Evolutionary conservation across 53 echinoderm and acorn worm genomes (phyloP), one percentile per base, ranked within the genome.

Genomic region (Hippasteria phrygiana): DNA sequence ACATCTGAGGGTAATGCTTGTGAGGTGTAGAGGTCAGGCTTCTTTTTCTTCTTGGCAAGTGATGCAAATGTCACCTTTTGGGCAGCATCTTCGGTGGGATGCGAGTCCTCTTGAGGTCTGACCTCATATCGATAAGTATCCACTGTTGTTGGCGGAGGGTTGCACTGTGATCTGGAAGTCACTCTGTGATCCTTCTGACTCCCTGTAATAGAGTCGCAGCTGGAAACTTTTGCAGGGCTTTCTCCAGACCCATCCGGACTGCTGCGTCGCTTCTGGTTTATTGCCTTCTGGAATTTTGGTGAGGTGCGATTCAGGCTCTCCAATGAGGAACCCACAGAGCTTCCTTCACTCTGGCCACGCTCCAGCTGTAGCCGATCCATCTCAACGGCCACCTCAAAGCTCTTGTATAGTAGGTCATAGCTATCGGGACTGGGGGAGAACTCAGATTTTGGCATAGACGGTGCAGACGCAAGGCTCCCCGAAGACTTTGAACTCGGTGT

Each of bases 341-440:
- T 83, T 69, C 78, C 87, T 26, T 85, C 87, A 32, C 76, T 86
- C 55, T 78, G 91, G 45, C 93, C 88, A 6, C 89, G 85, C 82
- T 94, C 85, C 40, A 87, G 43, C 79, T 89, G 73, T 38, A 92
- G 90, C 73, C 89, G 73, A 42, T 97, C 97, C 77, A 95, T 83
- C 78, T 88, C 88, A 32, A 91, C 67, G 13, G 96, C 96, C 34
- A 95, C 91, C 83, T 99, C 99, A 94, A 99, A 99, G 79, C 94
- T 96, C 79, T 75, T 94, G 88, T 99, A 99, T 22, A 99, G 91
- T 80, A 96, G 90, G 40, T 96, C 94, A 78, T 99, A 99, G 74
- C 95, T 99, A 73, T 99, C 99, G 26, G 99, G 99, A 73, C 96
- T 96, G 46, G 94, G 88, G 18, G 94, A 91, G 40, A 91, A 62